Conservation (phyloP, 2,888 invertebrate genomes). For the Chymomyza amoena region DNA sequence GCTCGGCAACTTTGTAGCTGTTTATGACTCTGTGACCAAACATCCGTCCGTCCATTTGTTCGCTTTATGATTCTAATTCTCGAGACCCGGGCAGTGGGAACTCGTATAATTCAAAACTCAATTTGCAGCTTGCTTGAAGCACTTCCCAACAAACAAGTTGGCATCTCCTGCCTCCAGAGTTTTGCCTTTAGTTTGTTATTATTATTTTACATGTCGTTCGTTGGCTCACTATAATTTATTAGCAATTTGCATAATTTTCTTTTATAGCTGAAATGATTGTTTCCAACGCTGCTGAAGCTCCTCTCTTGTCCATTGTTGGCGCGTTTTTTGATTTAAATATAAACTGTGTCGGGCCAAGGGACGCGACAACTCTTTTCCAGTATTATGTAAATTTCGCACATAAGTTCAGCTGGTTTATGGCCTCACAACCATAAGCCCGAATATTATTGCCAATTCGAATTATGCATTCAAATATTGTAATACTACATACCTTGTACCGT, state of each 20-base stretch:
- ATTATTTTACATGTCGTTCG: slow-evolving; percentile 74
- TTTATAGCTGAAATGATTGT: slow-evolving; percentile 56
- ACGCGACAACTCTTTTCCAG: slow-evolving; percentile 57
- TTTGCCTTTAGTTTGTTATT: slow-evolving; percentile 27
- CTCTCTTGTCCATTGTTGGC: not conserved
- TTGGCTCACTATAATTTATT: slow-evolving; percentile 70
- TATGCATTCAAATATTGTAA: not conserved
- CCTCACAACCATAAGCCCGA: slow-evolving; percentile 15
- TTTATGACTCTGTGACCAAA: not conserved
- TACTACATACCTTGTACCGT: not conserved
- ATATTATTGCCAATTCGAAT: not conserved
- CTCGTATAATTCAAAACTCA: not conserved
- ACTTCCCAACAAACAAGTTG: not conserved
- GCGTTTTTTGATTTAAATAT: slow-evolving; percentile 55
- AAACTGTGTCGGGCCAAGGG: not conserved
- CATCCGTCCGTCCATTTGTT: not conserved
- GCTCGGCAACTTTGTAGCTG: not conserved
- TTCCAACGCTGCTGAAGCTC: slow-evolving; percentile 44
- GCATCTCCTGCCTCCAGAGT: not conserved
- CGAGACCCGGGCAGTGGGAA: not conserved
- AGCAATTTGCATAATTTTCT: slow-evolving; percentile 74
- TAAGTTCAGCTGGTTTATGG: slow-evolving; percentile 49
- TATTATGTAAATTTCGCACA: slow-evolving; percentile 67
- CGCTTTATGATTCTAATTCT: not conserved
- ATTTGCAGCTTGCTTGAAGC: not conserved